Evolutionary conservation across 1,140 invertebrate genomes (phyloP).

Genomic region (Zophobas morio): DNA sequence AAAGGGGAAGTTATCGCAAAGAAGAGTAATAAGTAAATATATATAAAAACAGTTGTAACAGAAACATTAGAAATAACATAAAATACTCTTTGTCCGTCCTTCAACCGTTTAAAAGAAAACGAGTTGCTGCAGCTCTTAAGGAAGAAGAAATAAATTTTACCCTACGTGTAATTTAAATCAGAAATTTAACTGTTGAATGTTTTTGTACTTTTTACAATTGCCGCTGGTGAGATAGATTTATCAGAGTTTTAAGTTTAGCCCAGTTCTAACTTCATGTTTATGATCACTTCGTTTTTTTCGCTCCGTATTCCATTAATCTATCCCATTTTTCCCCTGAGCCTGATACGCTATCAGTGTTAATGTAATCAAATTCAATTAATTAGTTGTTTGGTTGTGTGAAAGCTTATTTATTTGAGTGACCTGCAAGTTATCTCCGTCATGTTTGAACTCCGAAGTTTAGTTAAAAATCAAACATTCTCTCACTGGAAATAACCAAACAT

Average conservation of each 20-base stretch:
- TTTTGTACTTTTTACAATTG: too few relatives aligned
- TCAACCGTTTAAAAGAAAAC: too few relatives aligned
- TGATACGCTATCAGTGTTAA: constrained; percentile 34
- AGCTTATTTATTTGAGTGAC: constrained; percentile 40
- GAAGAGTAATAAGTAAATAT: too few relatives aligned
- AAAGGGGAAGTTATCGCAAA: too few relatives aligned
- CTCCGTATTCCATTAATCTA: not conserved
- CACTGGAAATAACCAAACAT: constrained; percentile 13
- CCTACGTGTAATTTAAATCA: too few relatives aligned
- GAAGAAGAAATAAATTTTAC: too few relatives aligned
- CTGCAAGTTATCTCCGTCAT: constrained; percentile 34
- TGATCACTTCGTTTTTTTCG: not conserved
- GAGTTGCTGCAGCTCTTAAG: too few relatives aligned
- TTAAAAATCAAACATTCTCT: constrained; percentile 40
- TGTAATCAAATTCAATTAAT: constrained; percentile 43
- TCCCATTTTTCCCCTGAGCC: constrained; percentile 6
- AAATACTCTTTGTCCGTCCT: too few relatives aligned
- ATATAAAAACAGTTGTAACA: too few relatives aligned
- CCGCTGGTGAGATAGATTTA: too few relatives aligned
- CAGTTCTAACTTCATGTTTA: not conserved
- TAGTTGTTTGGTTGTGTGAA: constrained; percentile 42
- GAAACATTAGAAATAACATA: too few relatives aligned
- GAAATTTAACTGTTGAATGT: too few relatives aligned
- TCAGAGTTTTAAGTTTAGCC: not conserved
- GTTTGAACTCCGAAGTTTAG: constrained; percentile 14